Evolutionary conservation across 2,888 invertebrate genomes (phyloP), one percentile per base, ranked within the genome.

Genomic region (Dicranocentrus wangi): DNA sequence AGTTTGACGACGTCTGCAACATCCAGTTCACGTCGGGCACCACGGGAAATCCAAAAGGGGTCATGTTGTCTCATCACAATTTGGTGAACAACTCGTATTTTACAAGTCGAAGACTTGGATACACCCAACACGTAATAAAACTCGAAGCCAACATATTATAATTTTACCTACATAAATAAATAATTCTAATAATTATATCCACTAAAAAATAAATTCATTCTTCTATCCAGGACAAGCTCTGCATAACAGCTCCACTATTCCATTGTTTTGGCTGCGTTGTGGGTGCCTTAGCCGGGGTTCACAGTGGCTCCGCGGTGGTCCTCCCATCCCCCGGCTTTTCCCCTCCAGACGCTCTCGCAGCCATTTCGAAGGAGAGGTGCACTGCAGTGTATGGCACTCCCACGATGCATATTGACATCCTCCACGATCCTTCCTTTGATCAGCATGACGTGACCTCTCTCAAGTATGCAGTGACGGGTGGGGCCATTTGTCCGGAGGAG

Each of bases 21-120:
- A 93, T 97, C 85, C 92, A 95, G 88, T 95, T 95, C 87, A 95
- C 95, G 0, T 96, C 95, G 0, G 90, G 90, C 32, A 90, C 90
- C 1, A 90, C 90, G 5, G 90, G 90, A 7, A 87, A 87, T 68
- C 90, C 90, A 0, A 90, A 90, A 84, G 90, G 90, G 28, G 89
- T 88, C 3, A 88, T 88, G 42, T 85, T 89, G 2, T 87, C 89
- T 2, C 90, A 90, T 86, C 90, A 90, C 87, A 90, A 90, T 87
- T 88, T 91, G 23, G 87, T 90, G 58, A 91, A 91, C 87, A 91
- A 90, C 85, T 88, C 89, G 17, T 89, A 88, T 83, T 88, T 89
- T 77, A 87, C 89, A 27, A 90, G 90, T 1, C 75, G 82, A 28
- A 51, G 85, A 75, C 51, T 84, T 8, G 77, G 76, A 3, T 82